A percentile compares a stretch with the other conserved stretches of the same genome.
Conservation (phyloP, 1,140 invertebrate species). For the Pygmarrhopalites habei region DNA sequence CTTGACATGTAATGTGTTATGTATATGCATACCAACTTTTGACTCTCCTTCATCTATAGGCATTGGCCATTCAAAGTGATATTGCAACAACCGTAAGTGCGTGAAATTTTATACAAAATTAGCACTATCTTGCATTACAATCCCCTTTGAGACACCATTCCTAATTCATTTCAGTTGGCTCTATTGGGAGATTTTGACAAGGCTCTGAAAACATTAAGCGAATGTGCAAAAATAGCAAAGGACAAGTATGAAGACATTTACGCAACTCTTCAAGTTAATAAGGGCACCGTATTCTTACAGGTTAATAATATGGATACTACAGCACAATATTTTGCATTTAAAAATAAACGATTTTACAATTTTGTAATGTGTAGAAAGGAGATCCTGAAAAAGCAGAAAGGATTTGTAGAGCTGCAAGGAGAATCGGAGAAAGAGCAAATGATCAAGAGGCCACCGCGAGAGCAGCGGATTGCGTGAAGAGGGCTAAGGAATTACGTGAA, state of each 20-base stretch:
- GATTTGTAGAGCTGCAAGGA: constrained; percentile 27
- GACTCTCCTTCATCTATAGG: too few species aligned
- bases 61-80: constrained; percentile 30
- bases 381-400: constrained; percentile 30
- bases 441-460: constrained; percentile 23
- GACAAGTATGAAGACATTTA: constrained; percentile 32
- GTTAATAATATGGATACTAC: constrained; percentile 3
- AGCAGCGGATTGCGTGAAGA: constrained; percentile 10
- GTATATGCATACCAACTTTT: too few species aligned
- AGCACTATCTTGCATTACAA: too few species aligned
- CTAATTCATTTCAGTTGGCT: too few species aligned
- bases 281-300: constrained; percentile 28
- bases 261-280: constrained; percentile 26
- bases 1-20: too few species aligned
- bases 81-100: constrained; percentile 31
- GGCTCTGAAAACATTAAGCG: constrained; percentile 21
- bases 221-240: constrained; percentile 24
- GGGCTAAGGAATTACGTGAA: background rate
- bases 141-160: too few species aligned
- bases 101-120: too few species aligned
- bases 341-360: background rate
- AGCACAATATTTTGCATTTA: background rate
- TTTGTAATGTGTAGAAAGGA: constrained; percentile 24
- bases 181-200: constrained; percentile 31
- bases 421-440: constrained; percentile 19